These are phyloP conservation scores for Glaucomys volans DNA, from an alignment of 2,113 vertebrate genomes.

Conservation along the genomic window DNA sequence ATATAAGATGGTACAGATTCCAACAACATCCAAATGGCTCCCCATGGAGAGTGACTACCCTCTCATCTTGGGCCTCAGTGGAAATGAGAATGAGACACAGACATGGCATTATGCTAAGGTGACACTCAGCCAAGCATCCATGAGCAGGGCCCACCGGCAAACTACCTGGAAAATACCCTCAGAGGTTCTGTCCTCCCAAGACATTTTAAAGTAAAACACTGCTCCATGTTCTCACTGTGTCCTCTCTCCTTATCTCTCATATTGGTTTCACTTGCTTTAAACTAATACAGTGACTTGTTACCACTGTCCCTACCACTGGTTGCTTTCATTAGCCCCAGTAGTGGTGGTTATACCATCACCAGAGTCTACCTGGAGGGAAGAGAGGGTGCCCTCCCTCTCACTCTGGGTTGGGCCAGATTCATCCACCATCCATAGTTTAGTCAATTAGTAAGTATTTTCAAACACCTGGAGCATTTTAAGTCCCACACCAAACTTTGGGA, in stretches of 20 bases:
- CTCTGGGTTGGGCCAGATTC: neutral
- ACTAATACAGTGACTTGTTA: accelerated
- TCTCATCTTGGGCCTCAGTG: neutral
- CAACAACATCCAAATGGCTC: neutral
- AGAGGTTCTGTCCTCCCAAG: neutral
- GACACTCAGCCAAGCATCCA: neutral
- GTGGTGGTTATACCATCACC: neutral
- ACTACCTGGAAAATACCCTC: neutral
- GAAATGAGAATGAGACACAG: neutral
- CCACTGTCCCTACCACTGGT: accelerated
- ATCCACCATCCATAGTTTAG: neutral
- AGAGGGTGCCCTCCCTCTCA: neutral
- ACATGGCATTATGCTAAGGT: neutral
- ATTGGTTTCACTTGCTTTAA: neutral
- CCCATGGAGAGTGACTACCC: neutral
- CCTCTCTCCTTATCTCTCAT: neutral
- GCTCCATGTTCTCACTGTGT: too few relatives aligned
- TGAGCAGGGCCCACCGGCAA: neutral
- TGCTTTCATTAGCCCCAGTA: neutral
- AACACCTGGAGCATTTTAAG: neutral
- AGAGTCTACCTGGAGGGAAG: neutral
- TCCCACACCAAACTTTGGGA: neutral
- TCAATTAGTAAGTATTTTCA: neutral
- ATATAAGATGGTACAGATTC: neutral
- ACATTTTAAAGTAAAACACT: slow-evolving; percentile 5